Evolutionary conservation across 2,888 invertebrate species (phyloP).

Genomic region (Scaptomyza caliginosa): DNA sequence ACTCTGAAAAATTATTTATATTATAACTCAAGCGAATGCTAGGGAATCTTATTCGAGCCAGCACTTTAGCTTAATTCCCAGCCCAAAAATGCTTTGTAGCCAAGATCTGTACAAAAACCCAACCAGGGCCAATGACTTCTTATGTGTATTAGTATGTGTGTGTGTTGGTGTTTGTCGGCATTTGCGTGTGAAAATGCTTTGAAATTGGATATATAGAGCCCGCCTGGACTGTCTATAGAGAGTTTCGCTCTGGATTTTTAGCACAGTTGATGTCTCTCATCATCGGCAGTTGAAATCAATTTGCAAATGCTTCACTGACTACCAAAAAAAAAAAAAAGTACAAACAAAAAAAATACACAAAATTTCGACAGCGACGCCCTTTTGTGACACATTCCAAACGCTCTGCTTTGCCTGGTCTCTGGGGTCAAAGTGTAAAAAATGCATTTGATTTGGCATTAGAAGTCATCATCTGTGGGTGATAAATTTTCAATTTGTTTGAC

Average conservation of each 20-base stretch:
- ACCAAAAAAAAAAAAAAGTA: conserved; percentile 2
- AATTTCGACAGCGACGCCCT: conserved; percentile 5
- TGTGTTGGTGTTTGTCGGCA: conserved; percentile 38
- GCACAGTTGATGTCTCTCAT: conserved; percentile 48
- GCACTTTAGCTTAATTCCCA: not conserved
- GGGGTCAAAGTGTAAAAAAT: conserved; percentile 65
- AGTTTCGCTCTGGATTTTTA: conserved; percentile 38
- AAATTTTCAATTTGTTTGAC: conserved; percentile 77
- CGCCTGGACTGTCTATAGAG: conserved; percentile 10
- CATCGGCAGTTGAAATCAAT: conserved; percentile 65
- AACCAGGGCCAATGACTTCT: conserved; percentile 64
- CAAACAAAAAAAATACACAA: not conserved
- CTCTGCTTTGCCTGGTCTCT: not conserved
- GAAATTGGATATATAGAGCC: conserved; percentile 64
- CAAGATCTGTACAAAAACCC: conserved; percentile 1
- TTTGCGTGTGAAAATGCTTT: conserved; percentile 80
- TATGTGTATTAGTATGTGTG: not conserved
- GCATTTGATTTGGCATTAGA: conserved; percentile 67
- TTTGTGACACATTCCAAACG: conserved; percentile 42
- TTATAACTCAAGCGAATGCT: not conserved
- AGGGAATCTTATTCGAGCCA: not conserved
- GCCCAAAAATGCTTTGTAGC: not conserved
- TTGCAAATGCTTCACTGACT: conserved; percentile 68
- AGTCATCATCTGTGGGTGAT: conserved; percentile 74
- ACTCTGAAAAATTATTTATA: not conserved